phyloP scores from a whole-genome alignment of 2,113 vertebrate species.

The Myrmophylax atrothorax region DNA sequence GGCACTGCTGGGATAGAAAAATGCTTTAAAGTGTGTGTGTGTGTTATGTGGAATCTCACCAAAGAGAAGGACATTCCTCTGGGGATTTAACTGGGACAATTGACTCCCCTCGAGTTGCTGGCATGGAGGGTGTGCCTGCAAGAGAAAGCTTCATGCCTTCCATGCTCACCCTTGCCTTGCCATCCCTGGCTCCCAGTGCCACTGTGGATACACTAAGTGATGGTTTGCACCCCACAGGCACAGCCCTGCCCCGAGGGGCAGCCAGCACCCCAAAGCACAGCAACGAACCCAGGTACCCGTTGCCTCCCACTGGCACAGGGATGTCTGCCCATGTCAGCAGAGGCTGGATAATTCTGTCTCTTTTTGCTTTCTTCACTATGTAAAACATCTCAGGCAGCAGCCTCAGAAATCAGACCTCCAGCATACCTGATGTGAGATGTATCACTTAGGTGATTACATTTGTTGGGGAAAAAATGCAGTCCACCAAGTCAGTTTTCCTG shows the following conservation, averaged over 20 bases:
- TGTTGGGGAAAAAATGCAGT: background rate
- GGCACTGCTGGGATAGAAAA: background rate
- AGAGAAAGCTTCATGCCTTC: background rate
- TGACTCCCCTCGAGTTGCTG: background rate
- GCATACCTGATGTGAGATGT: background rate
- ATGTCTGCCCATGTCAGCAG: background rate
- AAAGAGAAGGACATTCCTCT: constrained; percentile 2
- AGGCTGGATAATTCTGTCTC: background rate
- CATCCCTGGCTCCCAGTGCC: background rate
- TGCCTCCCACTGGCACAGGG: background rate
- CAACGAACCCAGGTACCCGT: background rate
- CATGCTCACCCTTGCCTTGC: background rate
- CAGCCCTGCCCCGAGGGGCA: background rate
- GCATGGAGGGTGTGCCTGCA: background rate
- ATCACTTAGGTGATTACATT: background rate
- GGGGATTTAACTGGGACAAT: background rate
- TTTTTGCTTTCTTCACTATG: background rate
- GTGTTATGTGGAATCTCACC: background rate
- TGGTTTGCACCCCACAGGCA: background rate
- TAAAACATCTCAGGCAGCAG: background rate
- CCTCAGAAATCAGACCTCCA: background rate
- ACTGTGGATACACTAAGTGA: background rate
- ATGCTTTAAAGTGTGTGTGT: background rate
- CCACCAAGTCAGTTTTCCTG: background rate
- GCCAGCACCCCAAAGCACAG: background rate